Base-by-base conservation (phyloP, 2,113 vertebrate species). In the Antidorcas marsupialis region DNA sequence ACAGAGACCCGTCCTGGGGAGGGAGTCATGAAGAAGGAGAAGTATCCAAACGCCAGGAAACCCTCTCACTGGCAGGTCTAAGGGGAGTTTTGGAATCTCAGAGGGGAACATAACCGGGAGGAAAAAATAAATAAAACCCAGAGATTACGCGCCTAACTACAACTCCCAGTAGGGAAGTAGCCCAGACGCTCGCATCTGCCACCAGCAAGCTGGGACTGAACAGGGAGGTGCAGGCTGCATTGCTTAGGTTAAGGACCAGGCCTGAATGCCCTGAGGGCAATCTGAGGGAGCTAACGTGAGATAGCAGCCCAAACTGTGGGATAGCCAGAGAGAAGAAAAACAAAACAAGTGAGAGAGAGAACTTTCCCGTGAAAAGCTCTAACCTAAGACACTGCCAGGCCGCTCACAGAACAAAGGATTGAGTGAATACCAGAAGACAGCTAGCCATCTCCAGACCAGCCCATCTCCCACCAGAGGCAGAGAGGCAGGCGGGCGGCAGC, bases 1-100 rank as follows among this genome's bases (percentile, higher is more conserved):
- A 71, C 19, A 11, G n/a, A 39, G 19, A 39, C 64, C 4, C 1
- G 0, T 71, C 19, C n/a, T 11, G 5, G 67, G n/a, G 67, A 39
- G 10, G n/a, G 67, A 71, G n/a, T 71, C 0, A 5, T 23, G 10
- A 71, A 64, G 62, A 16, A 36, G 33, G 33, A 71, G n/a, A 23
- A 71, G 67, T 39, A 39, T 39, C n/a, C n/a, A 39, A 71, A 71
- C 2, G 23, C 19, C 19, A 71, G 67, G 67, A 71, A 39, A 71
- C 67, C n/a, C 10, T 39, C n/a, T 71, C 19, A 71, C 9, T 0
- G 2, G 9, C 5, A 11, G 67, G n/a, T 71, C 67, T 71, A 11
- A 6, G 19, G 67, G 19, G n/a, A 71, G 19, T 71, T 71, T 71
- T 71, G n/a, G n/a, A 39, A 71, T 71, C 67, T 71, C 67, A 71